Conservation (phyloP, 1,140 invertebrate genomes). For the Acyrthosiphon pisum region DNA sequence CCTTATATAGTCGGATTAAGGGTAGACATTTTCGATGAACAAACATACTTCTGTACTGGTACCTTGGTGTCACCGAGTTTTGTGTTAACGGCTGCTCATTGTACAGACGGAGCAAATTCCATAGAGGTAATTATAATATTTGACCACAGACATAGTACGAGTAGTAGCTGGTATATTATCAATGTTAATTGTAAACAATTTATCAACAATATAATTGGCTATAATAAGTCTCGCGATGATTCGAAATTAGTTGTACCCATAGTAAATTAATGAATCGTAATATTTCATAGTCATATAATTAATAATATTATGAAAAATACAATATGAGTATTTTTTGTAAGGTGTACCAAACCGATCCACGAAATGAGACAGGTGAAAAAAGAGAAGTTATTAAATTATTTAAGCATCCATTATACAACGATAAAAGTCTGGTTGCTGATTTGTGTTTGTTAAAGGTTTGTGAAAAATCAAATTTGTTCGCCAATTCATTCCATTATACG, state of each 20-base stretch:
- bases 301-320: neutral
- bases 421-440: slow-evolving; percentile 15
- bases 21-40: neutral
- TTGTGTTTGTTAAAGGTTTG: slow-evolving; percentile 52
- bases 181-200: neutral
- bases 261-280: neutral
- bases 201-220: neutral
- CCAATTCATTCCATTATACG: neutral
- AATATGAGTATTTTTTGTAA: neutral
- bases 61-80: neutral
- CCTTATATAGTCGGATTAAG: slow-evolving; percentile 33
- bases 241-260: neutral
- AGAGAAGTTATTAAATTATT: neutral
- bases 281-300: neutral
- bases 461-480: neutral
- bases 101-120: neutral
- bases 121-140: neutral
- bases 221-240: neutral
- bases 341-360: slow-evolving; percentile 34
- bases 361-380: neutral
- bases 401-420: slow-evolving; percentile 17
- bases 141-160: neutral
- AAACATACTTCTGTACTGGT: slow-evolving; percentile 25
- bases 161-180: neutral
- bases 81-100: slow-evolving; percentile 44